Evolutionary conservation across 2,113 vertebrate genomes (phyloP), one percentile per base, ranked within the genome.

Genomic region (Actinemys pallida): DNA sequence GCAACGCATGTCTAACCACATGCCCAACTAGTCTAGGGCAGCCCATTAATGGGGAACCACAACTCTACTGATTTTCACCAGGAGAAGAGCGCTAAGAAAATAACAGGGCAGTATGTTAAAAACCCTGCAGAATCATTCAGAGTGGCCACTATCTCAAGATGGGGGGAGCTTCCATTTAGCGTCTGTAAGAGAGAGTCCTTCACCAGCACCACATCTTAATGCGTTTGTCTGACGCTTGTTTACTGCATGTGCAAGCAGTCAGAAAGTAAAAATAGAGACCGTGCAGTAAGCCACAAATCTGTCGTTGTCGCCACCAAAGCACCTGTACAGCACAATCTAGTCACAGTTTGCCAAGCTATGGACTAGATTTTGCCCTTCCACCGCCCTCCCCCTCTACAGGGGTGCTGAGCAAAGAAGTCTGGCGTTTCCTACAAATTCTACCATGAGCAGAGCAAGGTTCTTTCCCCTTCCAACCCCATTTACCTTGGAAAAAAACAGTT

Each of bases 211-310:
- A 87, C 92, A 89, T 94, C 93, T 89, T 93, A 95, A 96, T 95
- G 95, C 84, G 87, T 97, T 93, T 93, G 56, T 84, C 86, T 91
- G 89, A 72, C 82, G 91, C 94, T 96, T 95, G 81, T 94, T 93
- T 96, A 94, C 8, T 17, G 91, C 95, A 94, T 56, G 87, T 93
- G 76, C 76, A 94, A 95, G 90, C 88, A 89, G 80, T 52, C 69
- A 88, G 89, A 86, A 95, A 76, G 94, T 94, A 97, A 97, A 97
- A 97, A 96, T 90, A 97, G 88, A 96, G 84, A 3, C 62, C 81
- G 92, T 86, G 92, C 62, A 89, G 91, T 90, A 89, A 96, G 92
- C 72, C 87, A 89, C 95, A 95, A 87, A 95, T 86, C 69, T 78
- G 31, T 62, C 2, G 3, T 80, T 84, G 72, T 72, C 92, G 89